Percentiles rank a stretch among this genome's conserved stretches.
phyloP scores from a whole-genome alignment of 2,888 invertebrate species.

The Spialia ferax region DNA sequence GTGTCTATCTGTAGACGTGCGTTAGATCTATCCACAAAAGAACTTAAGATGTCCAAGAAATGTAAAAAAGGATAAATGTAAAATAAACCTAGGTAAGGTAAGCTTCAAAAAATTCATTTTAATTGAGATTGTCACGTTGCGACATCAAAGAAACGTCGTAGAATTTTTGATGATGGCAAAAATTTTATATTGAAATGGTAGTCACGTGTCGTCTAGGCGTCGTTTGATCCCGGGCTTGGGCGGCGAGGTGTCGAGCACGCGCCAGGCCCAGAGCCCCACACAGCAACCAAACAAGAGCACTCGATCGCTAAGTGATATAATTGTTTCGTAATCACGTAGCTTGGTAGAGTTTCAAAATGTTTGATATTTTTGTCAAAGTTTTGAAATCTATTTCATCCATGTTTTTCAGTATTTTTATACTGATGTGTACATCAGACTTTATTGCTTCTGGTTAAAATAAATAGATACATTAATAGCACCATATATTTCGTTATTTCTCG shows the following conservation, averaged over 20 bases:
- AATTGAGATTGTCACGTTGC: slow-evolving; percentile 43
- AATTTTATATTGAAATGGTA: slow-evolving; percentile 46
- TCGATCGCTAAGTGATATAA: slow-evolving; percentile 47
- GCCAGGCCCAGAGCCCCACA: slow-evolving; percentile 37
- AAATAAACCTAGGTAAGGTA: no score
- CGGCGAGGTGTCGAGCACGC: slow-evolving; percentile 48
- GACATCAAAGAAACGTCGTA: neutral
- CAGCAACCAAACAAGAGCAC: slow-evolving; percentile 8
- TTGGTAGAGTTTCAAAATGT: neutral
- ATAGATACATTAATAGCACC: no score
- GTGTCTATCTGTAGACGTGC: no score
- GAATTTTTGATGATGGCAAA: slow-evolving; percentile 15
- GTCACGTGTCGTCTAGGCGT: slow-evolving; percentile 62
- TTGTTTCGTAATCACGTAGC: slow-evolving; percentile 45
- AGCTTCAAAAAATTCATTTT: neutral
- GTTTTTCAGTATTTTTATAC: no score
- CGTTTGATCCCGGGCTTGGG: slow-evolving; percentile 64
- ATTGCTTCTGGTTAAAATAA: no score
- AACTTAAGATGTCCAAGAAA: no score
- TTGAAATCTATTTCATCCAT: no score
- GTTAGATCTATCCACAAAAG: no score
- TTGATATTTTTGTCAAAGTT: no score
- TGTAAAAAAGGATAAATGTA: no score
- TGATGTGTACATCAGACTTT: no score
- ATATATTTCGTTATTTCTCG: no score